phyloP scores from a whole-genome alignment of 2,113 vertebrate species.

The Pygoscelis antarcticus region DNA sequence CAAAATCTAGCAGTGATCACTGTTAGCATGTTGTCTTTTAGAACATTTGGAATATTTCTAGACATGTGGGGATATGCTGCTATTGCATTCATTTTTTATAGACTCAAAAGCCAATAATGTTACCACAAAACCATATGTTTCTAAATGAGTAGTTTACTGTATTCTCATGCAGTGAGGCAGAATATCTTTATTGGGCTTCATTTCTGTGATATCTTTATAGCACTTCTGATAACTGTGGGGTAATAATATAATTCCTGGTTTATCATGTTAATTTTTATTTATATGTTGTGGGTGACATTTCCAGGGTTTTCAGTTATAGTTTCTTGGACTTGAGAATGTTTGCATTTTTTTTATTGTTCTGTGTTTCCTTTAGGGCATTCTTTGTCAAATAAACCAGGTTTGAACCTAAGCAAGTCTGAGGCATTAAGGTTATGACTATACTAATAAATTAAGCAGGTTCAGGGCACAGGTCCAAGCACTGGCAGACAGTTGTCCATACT shows the following conservation, averaged over 20 bases:
- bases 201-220: neutral
- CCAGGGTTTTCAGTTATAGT: neutral
- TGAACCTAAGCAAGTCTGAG: neutral
- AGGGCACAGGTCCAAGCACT: neutral
- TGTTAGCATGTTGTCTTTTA: neutral
- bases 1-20: neutral
- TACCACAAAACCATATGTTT: neutral
- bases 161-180: neutral
- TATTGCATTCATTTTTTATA: neutral
- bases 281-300: neutral
- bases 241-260: neutral
- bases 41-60: neutral
- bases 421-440: neutral
- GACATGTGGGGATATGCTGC: neutral
- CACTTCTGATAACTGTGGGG: neutral
- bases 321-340: neutral
- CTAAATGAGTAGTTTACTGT: neutral
- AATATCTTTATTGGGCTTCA: neutral
- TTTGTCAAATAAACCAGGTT: neutral
- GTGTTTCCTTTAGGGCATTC: neutral
- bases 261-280: neutral
- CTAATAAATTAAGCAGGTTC: neutral
- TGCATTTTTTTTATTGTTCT: neutral
- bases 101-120: neutral
- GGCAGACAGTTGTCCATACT: neutral